Conservation (phyloP, 2,888 invertebrate species). For the Lamellibrachia satsuma region DNA sequence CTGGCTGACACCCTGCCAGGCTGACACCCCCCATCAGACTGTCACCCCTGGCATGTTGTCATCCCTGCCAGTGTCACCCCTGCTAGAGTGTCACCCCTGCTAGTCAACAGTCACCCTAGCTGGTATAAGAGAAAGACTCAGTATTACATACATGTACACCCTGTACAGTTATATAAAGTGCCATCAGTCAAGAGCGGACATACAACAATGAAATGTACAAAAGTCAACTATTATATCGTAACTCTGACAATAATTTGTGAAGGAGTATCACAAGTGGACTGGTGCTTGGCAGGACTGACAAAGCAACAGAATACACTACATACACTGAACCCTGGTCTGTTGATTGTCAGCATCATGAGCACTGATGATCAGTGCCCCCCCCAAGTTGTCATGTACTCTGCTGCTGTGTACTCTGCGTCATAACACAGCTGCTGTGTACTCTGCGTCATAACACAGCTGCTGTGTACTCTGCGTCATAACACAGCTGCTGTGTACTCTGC, state of each 20-base stretch:
- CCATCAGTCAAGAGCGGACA: background rate
- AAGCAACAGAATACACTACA: background rate
- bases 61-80: background rate
- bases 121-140: background rate
- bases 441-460: too few species aligned
- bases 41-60: background rate
- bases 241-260: too few species aligned
- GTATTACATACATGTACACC: background rate
- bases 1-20: background rate
- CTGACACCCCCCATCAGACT: background rate
- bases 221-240: background rate
- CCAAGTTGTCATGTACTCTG: background rate
- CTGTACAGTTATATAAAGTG: background rate
- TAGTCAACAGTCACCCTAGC: background rate
- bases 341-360: background rate
- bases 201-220: background rate
- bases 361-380: background rate
- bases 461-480: too few species aligned
- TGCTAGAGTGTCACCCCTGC: background rate
- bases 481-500: too few species aligned
- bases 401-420: background rate
- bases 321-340: background rate
- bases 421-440: background rate
- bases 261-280: background rate
- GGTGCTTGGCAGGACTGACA: background rate